Evolutionary conservation across 2,113 vertebrate species (phyloP).

Genomic region (Asarcornis scutulata): DNA sequence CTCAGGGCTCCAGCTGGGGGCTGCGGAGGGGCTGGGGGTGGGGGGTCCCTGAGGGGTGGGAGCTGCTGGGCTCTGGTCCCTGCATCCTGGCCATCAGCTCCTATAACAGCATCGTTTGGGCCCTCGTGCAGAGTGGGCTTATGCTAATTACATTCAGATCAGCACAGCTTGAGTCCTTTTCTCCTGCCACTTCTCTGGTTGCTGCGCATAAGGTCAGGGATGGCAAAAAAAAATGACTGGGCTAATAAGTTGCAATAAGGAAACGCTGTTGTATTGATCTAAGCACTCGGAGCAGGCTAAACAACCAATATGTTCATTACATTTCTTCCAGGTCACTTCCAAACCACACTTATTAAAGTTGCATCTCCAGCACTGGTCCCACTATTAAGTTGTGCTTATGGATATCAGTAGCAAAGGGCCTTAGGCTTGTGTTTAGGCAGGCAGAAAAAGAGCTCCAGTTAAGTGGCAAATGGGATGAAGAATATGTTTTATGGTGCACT

Average conservation of each 20-base stretch:
- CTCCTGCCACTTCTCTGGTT: not conserved
- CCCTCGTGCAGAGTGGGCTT: not conserved
- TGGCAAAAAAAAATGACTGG: not conserved
- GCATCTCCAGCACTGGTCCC: not conserved
- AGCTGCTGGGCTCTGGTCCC: too few species aligned
- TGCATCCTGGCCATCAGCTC: too few species aligned
- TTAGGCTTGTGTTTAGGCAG: not conserved
- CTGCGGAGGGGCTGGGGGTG: not conserved
- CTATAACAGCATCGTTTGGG: too few species aligned
- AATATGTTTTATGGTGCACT: not conserved
- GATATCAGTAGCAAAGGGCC: not conserved
- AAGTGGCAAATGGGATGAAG: not conserved
- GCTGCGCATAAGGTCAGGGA: not conserved
- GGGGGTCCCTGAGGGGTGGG: not conserved
- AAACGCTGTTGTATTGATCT: constrained; percentile 8
- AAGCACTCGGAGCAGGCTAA: not conserved
- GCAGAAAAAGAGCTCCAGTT: not conserved
- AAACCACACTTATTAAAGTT: not conserved
- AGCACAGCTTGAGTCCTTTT: not conserved
- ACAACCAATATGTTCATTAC: not conserved
- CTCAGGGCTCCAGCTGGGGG: not conserved
- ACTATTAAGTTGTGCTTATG: not conserved
- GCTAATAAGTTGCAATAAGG: not conserved
- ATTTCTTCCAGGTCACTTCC: not conserved
- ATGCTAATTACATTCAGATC: not conserved